Evolutionary conservation across 1,140 invertebrate species (phyloP), one percentile per base, ranked within the genome.

Genomic region (Leptopilina boulardi): DNA sequence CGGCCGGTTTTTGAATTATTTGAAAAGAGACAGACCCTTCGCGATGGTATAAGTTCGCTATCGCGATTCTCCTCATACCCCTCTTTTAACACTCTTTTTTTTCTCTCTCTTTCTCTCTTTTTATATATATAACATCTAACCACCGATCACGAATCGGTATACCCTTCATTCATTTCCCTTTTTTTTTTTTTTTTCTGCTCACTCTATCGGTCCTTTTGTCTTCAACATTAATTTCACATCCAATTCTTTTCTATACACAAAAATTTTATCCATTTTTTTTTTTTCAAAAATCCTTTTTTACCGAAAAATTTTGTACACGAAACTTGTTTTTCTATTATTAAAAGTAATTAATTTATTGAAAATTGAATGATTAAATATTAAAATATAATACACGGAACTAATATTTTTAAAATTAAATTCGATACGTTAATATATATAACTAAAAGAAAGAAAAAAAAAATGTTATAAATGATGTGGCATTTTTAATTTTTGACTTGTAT

Each of bases 1-100:
- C 89, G 89, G 89, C 86, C 86, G 85, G 87, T 90, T 90, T 91
- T 90, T 91, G 89, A 91, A 91, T 91, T 91, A 91, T 91, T 91
- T 90, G 90, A 91, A 91, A 91, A 91, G 90, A 91, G 90, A 91
- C 88, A 88, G 89, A 86, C 84, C 87, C 86, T 78, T 80, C 79
- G 79, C 78, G 80, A 79, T 85, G 82, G 81, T 81, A 84, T 86
- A 85, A 88, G 88, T 86, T 83, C 73, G 82, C 79, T 89, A 90
- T 90, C 88, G 86, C 87, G 87, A 89, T 90, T 88, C 80, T 80
- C 83, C 73, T 76, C 70, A 59, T 78, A 77, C 79, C 79, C 80
- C 75, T 66, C 76, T 75, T 71, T 70, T 41, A 44, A 70, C 71
- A 59, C 42, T 26, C 26, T 51, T 66, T 21, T 41, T 8, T 47